Conservation (phyloP, 1,140 invertebrate species). For the Drosophila chauvacae region DNA sequence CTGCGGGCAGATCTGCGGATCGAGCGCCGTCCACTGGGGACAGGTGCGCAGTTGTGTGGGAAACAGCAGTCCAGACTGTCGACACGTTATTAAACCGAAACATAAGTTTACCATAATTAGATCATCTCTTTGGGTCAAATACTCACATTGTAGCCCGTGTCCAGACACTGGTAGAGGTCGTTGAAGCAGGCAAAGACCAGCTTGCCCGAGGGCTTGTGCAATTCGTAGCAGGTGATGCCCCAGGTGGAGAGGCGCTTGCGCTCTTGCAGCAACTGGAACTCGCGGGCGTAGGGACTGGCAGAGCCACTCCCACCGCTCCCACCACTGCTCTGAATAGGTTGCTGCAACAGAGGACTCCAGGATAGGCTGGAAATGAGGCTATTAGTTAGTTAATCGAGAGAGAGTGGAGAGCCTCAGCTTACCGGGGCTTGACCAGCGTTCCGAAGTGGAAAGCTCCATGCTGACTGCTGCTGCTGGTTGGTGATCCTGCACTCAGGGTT, state of each 20-base stretch:
- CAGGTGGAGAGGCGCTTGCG: constrained; percentile 94
- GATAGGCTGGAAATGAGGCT: constrained; percentile 84
- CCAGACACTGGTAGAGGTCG: constrained; percentile 92
- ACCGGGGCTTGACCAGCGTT: constrained; percentile 58
- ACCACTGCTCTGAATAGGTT: constrained; percentile 88
- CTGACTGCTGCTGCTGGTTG: constrained; percentile 32
- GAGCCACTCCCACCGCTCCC: constrained; percentile 79
- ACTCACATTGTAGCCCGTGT: constrained; percentile 89
- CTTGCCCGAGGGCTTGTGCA: constrained; percentile 91
- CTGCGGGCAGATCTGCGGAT: constrained; percentile 95
- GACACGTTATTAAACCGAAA: neutral
- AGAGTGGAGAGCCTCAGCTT: neutral
- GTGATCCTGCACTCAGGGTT: constrained; percentile 44
- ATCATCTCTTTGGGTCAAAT: neutral
- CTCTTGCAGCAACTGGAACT: constrained; percentile 96
- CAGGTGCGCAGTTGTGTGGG: constrained; percentile 89
- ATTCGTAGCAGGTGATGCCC: constrained; percentile 97
- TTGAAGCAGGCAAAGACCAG: constrained; percentile 96
- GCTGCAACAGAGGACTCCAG: constrained; percentile 90
- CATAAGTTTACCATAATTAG: too few relatives aligned
- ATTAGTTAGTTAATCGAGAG: neutral
- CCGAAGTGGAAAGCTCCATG: constrained; percentile 46
- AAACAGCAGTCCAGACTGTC: constrained; percentile 88
- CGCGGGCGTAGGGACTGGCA: constrained; percentile 87
- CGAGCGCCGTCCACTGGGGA: constrained; percentile 89